phyloP scores from a whole-genome alignment of 1,140 invertebrate species.

The Drosophila pandora region DNA sequence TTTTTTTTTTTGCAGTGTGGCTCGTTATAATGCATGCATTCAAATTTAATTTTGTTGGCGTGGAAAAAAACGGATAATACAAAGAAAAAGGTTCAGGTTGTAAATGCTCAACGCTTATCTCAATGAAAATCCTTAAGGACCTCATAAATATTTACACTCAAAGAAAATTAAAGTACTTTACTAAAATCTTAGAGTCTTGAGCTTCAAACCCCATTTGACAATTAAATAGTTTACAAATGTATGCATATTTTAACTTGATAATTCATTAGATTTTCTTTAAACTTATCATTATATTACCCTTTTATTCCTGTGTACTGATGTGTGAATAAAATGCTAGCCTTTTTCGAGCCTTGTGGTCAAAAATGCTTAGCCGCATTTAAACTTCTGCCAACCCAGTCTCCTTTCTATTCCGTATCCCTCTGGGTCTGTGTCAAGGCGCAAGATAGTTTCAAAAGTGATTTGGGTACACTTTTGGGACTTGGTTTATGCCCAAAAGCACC shows the following conservation, averaged over 20 bases:
- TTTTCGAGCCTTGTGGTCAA: slow-evolving; percentile 62
- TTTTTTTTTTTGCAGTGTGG: slow-evolving; percentile 6
- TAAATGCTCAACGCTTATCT: slow-evolving; percentile 73
- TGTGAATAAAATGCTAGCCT: slow-evolving; percentile 47
- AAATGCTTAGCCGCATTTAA: slow-evolving; percentile 49
- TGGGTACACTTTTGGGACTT: slow-evolving; percentile 78
- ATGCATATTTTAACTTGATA: not conserved
- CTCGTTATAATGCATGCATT: slow-evolving; percentile 50
- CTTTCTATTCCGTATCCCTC: slow-evolving; percentile 15
- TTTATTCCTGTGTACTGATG: slow-evolving; percentile 28
- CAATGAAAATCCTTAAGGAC: slow-evolving; percentile 75
- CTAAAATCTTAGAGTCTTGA: not conserved
- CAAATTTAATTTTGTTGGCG: slow-evolving; percentile 69
- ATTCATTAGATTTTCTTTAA: not conserved
- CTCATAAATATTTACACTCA: slow-evolving; percentile 71
- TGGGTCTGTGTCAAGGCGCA: slow-evolving; percentile 74
- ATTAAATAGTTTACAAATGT: no score
- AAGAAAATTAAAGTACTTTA: not conserved
- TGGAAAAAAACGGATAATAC: slow-evolving; percentile 39
- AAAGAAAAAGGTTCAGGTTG: slow-evolving; percentile 52
- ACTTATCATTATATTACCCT: not conserved
- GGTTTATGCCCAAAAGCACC: slow-evolving; percentile 28
- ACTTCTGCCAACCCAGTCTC: slow-evolving; percentile 16
- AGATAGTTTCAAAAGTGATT: slow-evolving; percentile 82
- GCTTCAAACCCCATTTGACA: not conserved